Evolutionary conservation across 1,140 invertebrate genomes (phyloP).

Genomic region (Euura saliciscinereae): DNA sequence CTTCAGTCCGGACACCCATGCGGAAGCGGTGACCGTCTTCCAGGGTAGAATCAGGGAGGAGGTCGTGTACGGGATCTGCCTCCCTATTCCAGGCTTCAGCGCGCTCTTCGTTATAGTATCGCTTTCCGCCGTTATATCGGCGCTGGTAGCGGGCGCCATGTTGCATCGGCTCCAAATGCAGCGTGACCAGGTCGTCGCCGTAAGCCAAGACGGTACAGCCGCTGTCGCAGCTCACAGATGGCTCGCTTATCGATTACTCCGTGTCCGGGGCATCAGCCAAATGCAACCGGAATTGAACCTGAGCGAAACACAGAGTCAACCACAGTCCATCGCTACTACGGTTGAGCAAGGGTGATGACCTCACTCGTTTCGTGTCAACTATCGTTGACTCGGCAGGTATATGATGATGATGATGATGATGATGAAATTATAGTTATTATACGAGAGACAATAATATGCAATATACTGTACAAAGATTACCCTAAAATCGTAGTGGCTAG

Average conservation of each 20-base stretch:
- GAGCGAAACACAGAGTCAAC: conserved; percentile 20
- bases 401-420: neutral
- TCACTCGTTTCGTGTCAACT: no score
- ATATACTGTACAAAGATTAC: conserved; percentile 58
- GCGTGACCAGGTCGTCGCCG: conserved; percentile 63
- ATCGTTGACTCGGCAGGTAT: conserved; percentile 23
- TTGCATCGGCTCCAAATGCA: conserved; percentile 77
- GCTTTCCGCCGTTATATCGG: conserved; percentile 82
- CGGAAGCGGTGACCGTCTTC: conserved; percentile 84
- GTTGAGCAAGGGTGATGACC: conserved; percentile 33
- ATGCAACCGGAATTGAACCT: neutral
- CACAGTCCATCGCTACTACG: conserved; percentile 36
- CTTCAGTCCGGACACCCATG: conserved; percentile 82
- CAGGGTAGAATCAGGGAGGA: conserved; percentile 86
- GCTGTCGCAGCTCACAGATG: conserved; percentile 67
- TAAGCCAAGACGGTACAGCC: conserved; percentile 53
- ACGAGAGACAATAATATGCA: conserved; percentile 51
- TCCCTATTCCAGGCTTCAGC: conserved; percentile 87
- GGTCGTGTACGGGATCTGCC: conserved; percentile 89
- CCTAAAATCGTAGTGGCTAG: conserved; percentile 44
- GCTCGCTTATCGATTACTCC: conserved; percentile 73
- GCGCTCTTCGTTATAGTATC: conserved; percentile 86
- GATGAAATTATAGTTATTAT: neutral
- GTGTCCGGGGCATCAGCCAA: conserved; percentile 53
- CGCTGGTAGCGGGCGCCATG: conserved; percentile 77